Base-by-base conservation (phyloP, 2,113 vertebrate genomes). In the Tricholaema leucomelas region DNA sequence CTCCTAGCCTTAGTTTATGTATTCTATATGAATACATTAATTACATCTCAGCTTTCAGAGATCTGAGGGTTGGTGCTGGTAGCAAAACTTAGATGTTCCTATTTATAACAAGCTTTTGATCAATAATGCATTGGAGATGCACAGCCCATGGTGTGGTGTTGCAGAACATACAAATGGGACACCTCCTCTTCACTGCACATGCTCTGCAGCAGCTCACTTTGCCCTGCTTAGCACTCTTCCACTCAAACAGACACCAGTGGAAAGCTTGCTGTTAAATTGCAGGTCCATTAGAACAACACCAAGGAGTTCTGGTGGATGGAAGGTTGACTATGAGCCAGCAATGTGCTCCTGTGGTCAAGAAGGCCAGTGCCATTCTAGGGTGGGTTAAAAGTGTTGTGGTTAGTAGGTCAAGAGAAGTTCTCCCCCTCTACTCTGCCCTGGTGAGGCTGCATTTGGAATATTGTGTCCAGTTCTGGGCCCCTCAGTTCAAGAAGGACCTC, bases 81-180 rank as follows among this genome's bases (percentile, higher is more conserved):
- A 93, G 89, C 60, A 72, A 77, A 93, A 60, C 50, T 63, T 63
- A 12, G 30, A 55, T 19, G 60, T 58, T 95, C 64, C 78, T 92
- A 92, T 95, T 91, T 94, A 89, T 96, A 89, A 87, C 71, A 82
- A 40, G 35, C 50, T 64, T 96, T 96, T 93, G 92, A 95, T 96
- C 92, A 96, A 96, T 96, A 95, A 96, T 96, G 76, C 6, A 96
- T 95, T 77, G 81, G 64, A 80, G 87, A 83, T 30, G 48, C 46
- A 4, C 35, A 89, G 67, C 78, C 38, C 28, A 24, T 33, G 63
- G 64, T 33, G 44, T 0, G 1, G 35, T 44, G 35, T 27, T 91
- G 54, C 36, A 50, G 36, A 64, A 80, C n/a, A 48, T 38, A 67
- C 52, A 67, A 35, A 58, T 17, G 38, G 67, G 54, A 66, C 76